Base-by-base conservation (phyloP, 2,113 vertebrate genomes). In the Thalassarche chlororhynchos region DNA sequence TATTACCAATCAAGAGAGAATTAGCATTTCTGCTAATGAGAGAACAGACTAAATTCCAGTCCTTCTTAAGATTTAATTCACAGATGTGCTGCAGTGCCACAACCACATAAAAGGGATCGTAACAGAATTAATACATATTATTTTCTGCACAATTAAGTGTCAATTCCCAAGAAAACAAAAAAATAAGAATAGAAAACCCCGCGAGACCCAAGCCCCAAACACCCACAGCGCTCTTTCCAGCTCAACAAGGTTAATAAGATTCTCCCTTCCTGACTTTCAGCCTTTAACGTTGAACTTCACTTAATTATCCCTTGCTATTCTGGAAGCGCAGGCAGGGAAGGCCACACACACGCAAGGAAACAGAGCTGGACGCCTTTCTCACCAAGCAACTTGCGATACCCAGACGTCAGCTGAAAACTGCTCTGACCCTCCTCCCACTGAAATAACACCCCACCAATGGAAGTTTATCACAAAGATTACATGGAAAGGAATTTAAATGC, bases 21-120 rank as follows among this genome's bases (percentile, higher is more conserved):
- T 61, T 71, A 77, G 32, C 40, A 60, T 92, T 93, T 83, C 62
- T 79, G 51, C 61, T 89, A 90, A 77, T 19, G 29, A 95, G 24
- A 74, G 60, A 94, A 80, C 36, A 34, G 36, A 70, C 12, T 72
- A 66, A 84, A 96, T 66, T 93, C 52, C 47, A 91, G 24, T 58
- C 95, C 25, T 60, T 77, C 60, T 92, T 66, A 57, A 71, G 71
- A 57, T 77, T 77, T 83, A 95, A 95, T 80, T 92, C 57, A 96
- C n/a, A 81, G 44, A 71, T 87, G 62, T 82, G 52, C 24, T 9
- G 28, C 38, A 90, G 21, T 44, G 51, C 40, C 49, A 90, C 29
- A 87, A 51, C 12, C 34, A 88, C 72, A 76, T 83, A 58, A 84
- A 89, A 85, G 44, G 61, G 36, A 90, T 36, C 3, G 6, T 40